A percentile compares a stretch with the other conserved stretches of the same genome.
These are phyloP conservation scores for Oreochromis mossambicus DNA, from an alignment of 2,797 vertebrate species.

Conservation along the genomic window DNA sequence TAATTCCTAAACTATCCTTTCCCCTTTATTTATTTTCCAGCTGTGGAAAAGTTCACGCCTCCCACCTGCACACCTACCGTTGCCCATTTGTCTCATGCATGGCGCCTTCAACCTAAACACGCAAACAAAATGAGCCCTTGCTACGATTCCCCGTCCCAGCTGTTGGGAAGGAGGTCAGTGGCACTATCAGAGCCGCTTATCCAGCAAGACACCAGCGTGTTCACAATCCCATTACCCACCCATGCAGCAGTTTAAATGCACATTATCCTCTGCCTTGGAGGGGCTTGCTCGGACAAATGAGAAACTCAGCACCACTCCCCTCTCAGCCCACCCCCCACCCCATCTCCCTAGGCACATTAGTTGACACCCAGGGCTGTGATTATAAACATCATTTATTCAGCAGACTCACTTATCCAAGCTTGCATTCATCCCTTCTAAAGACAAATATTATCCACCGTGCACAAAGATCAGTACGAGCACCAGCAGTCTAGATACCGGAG, in stretches of 20 bases:
- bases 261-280: slow-evolving; percentile 58
- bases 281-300: slow-evolving; percentile 60
- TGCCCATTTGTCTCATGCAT: background rate
- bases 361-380: slow-evolving; percentile 63
- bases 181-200: slow-evolving; percentile 52
- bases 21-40: background rate
- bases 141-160: slow-evolving; percentile 7
- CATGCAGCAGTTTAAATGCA: slow-evolving; percentile 63
- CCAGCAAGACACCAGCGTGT: slow-evolving; percentile 34
- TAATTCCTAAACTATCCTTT: background rate
- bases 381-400: slow-evolving; percentile 72
- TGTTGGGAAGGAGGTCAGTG: slow-evolving; percentile 49
- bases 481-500: background rate
- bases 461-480: slow-evolving; percentile 10
- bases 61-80: background rate
- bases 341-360: slow-evolving; percentile 62
- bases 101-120: background rate
- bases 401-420: slow-evolving; percentile 43
- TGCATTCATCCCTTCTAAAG: slow-evolving; percentile 42
- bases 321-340: background rate
- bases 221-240: slow-evolving; percentile 70
- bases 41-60: background rate
- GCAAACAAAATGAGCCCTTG: background rate
- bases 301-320: slow-evolving; percentile 9
- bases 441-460: slow-evolving; percentile 38